Percentiles rank a stretch among this genome's conserved stretches.
These are phyloP conservation scores for Notodonta ziczac DNA, from an alignment of 2,888 invertebrate species.

Conservation along the genomic window DNA sequence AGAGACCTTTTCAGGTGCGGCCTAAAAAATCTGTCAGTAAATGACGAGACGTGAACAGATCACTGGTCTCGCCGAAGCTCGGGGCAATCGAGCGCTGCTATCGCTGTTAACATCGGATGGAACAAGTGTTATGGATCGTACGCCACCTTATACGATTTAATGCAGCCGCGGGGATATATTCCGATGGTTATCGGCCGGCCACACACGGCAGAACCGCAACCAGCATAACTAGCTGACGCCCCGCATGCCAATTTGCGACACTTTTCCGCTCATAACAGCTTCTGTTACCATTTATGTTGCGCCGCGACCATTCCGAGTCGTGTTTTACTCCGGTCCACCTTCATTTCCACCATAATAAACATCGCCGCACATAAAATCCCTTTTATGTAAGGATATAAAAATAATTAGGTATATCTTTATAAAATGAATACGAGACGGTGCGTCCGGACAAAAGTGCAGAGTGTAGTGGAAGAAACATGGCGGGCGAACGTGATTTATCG, in stretches of 20 bases:
- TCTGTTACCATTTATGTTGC: conserved; percentile 60
- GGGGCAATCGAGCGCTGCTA: conserved; percentile 55
- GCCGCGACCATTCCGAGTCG: conserved; percentile 49
- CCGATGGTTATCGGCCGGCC: conserved; percentile 71
- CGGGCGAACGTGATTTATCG: conserved; percentile 82
- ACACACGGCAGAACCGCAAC: conserved; percentile 62
- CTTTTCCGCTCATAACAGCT: conserved; percentile 68
- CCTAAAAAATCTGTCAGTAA: conserved; percentile 29
- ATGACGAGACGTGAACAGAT: conserved; percentile 48
- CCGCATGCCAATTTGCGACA: conserved; percentile 70
- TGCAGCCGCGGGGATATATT: conserved; percentile 63
- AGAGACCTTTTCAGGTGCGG: not conserved
- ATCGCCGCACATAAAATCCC: conserved; percentile 40
- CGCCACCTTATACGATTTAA: conserved; percentile 71
- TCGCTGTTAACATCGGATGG: conserved; percentile 68
- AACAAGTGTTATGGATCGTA: conserved; percentile 78
- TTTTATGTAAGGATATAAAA: conserved; percentile 44
- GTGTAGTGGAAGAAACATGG: conserved; percentile 79
- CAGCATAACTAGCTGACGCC: conserved; percentile 64
- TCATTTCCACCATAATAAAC: conserved; percentile 42
- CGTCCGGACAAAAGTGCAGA: conserved; percentile 76
- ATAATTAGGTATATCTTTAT: conserved; percentile 36
- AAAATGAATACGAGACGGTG: conserved; percentile 57
- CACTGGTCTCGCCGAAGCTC: conserved; percentile 58
- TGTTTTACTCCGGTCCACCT: conserved; percentile 50